Conservation (phyloP, 2,888 invertebrate genomes). For the Lissonota sp. region DNA sequence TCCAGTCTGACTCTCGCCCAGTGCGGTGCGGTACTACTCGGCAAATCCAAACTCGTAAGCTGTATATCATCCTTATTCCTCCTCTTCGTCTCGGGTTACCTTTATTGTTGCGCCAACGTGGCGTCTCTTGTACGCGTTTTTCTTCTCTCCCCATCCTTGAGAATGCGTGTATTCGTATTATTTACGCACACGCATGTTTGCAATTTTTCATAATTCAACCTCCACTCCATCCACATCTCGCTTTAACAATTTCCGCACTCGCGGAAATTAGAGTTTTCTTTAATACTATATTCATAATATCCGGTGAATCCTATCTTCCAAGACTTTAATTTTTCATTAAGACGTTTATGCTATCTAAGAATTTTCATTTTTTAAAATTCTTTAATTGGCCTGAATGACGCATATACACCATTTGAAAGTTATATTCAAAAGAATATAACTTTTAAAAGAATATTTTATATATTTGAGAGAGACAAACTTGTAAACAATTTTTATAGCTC, state of each 20-base stretch:
- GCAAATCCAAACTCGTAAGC: constrained; percentile 47
- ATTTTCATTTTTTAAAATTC: too few species aligned
- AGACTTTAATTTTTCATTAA: background rate
- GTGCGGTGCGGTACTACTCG: constrained; percentile 8
- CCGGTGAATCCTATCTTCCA: background rate
- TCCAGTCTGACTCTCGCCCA: background rate
- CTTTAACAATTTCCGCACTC: too few species aligned
- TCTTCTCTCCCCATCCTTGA: background rate
- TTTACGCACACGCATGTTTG: constrained; percentile 43
- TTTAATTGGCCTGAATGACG: too few species aligned
- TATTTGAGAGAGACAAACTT: too few species aligned
- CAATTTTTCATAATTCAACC: constrained; percentile 11
- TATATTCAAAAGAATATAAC: too few species aligned
- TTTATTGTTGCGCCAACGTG: constrained; percentile 56
- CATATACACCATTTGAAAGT: too few species aligned
- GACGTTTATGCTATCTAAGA: too few species aligned
- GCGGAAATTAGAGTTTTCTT: too few species aligned
- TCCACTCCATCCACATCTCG: background rate
- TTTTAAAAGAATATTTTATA: too few species aligned
- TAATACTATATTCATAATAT: background rate
- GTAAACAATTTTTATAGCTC: too few species aligned
- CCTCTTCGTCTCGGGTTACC: constrained; percentile 58
- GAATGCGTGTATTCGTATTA: constrained; percentile 43
- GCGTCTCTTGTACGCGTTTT: constrained; percentile 20
- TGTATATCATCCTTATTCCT: constrained; percentile 56